Percentiles rank a stretch among this genome's conserved stretches.
Evolutionary conservation across 2,888 invertebrate species (phyloP).

Genomic region (Beris chalybata): DNA sequence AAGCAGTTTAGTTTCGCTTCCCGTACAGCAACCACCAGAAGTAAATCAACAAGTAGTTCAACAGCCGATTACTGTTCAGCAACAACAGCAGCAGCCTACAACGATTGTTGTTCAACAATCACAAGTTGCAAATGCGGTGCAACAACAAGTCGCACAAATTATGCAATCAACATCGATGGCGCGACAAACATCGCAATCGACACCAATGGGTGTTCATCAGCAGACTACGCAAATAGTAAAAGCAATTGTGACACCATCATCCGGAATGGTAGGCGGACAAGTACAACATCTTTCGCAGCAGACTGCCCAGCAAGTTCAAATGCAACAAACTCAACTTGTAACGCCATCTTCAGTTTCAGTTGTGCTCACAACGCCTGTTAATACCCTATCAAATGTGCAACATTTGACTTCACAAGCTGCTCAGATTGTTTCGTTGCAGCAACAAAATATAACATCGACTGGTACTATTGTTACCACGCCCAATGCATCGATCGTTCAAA

Average conservation of each 20-base stretch:
- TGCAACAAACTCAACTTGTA: slow-evolving; percentile 47
- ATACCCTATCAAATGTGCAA: slow-evolving; percentile 48
- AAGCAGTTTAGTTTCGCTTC: slow-evolving; percentile 60
- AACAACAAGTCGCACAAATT: slow-evolving; percentile 42
- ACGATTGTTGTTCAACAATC: slow-evolving; percentile 13
- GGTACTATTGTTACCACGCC: slow-evolving; percentile 42
- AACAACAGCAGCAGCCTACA: slow-evolving; percentile 49
- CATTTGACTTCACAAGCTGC: slow-evolving; percentile 44
- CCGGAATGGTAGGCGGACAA: slow-evolving; percentile 53
- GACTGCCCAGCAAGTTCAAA: slow-evolving; percentile 43
- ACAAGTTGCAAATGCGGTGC: neutral
- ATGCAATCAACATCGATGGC: slow-evolving; percentile 44
- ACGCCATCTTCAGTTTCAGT: slow-evolving; percentile 53
- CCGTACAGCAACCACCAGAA: slow-evolving; percentile 46
- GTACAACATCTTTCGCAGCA: slow-evolving; percentile 57
- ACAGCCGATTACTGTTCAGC: slow-evolving; percentile 45
- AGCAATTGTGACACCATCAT: slow-evolving; percentile 51
- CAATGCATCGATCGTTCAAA: slow-evolving; percentile 52
- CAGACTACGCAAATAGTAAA: slow-evolving; percentile 53
- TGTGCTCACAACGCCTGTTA: slow-evolving; percentile 54
- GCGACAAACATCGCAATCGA: slow-evolving; percentile 44
- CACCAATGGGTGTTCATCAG: slow-evolving; percentile 48
- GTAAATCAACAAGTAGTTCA: slow-evolving; percentile 53
- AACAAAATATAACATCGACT: slow-evolving; percentile 49
- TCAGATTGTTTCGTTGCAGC: slow-evolving; percentile 54